phyloP scores from a whole-genome alignment of 2,113 vertebrate species.

The Lucifuga dentata region DNA sequence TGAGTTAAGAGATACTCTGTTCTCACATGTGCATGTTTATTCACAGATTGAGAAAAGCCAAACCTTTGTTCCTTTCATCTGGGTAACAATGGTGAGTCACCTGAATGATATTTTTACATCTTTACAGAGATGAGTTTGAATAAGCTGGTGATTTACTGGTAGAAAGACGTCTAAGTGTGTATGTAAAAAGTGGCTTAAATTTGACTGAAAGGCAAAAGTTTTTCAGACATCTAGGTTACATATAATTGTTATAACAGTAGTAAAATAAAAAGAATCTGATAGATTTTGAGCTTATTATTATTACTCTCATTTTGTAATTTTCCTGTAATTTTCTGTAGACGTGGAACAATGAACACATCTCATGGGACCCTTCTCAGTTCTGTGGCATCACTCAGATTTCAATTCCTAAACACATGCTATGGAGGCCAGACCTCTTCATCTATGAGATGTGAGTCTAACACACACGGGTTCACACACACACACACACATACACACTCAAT shows the following conservation, averaged over 20 bases:
- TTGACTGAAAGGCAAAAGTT: no score
- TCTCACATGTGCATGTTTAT: conserved; percentile 7
- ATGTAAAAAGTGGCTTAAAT: no score
- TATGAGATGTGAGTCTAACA: conserved; percentile 70
- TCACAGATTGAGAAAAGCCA: conserved; percentile 78
- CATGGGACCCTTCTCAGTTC: conserved; percentile 72
- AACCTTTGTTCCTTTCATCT: conserved; percentile 72
- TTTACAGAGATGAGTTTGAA: background rate
- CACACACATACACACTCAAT: background rate
- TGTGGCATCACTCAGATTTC: conserved; percentile 71
- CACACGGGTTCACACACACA: background rate
- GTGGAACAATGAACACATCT: conserved; percentile 71
- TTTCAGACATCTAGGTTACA: no score
- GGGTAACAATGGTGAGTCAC: conserved; percentile 63
- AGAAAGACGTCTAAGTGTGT: no score
- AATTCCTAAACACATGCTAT: conserved; percentile 64
- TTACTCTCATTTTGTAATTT: background rate
- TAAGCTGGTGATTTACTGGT: no score
- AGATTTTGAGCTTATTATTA: no score
- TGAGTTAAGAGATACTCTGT: background rate
- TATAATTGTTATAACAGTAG: no score
- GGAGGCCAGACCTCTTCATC: conserved; percentile 72
- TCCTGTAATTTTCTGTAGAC: conserved; percentile 37
- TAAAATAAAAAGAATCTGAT: no score
- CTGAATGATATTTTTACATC: background rate